These are phyloP conservation scores for Diaperis boleti DNA, from an alignment of 2,888 invertebrate species.

Conservation along the genomic window DNA sequence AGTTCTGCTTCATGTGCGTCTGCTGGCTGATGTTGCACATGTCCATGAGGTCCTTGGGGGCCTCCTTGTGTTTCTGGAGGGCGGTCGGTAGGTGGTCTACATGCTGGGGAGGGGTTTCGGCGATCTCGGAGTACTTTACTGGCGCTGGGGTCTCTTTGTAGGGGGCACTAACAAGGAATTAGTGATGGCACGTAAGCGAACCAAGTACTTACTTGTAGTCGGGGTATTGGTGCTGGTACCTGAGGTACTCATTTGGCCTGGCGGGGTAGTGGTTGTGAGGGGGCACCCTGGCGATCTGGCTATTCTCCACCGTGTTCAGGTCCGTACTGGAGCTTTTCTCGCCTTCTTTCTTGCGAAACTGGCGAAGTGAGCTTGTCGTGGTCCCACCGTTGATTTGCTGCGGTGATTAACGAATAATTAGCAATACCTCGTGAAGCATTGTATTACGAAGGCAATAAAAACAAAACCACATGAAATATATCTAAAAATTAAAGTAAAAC, in stretches of 20 bases:
- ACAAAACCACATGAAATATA: too few relatives aligned
- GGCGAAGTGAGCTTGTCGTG: conserved; percentile 61
- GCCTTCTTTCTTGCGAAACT: conserved; percentile 64
- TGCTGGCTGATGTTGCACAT: conserved; percentile 60
- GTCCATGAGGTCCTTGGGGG: conserved; percentile 59
- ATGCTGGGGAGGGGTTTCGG: conserved; percentile 48
- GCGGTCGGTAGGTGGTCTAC: too few relatives aligned
- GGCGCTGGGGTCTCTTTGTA: conserved; percentile 50
- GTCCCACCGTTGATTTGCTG: conserved; percentile 54
- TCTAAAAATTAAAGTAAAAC: too few relatives aligned
- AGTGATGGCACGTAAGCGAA: background rate
- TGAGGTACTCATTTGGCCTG: conserved; percentile 55
- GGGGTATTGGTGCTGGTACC: conserved; percentile 56
- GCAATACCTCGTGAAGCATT: too few relatives aligned
- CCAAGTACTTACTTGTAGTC: conserved; percentile 58
- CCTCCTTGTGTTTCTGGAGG: conserved; percentile 60
- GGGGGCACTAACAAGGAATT: conserved; percentile 36
- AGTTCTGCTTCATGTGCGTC: conserved; percentile 54
- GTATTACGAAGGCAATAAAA: too few relatives aligned
- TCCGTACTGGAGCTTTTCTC: conserved; percentile 52
- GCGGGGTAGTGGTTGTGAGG: conserved; percentile 64
- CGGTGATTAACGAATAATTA: too few relatives aligned
- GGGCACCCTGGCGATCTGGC: conserved; percentile 64
- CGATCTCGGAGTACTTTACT: conserved; percentile 64
- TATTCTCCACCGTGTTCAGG: conserved; percentile 42